Conservation (phyloP, 2,113 vertebrate species). For the Podocnemis expansa region DNA sequence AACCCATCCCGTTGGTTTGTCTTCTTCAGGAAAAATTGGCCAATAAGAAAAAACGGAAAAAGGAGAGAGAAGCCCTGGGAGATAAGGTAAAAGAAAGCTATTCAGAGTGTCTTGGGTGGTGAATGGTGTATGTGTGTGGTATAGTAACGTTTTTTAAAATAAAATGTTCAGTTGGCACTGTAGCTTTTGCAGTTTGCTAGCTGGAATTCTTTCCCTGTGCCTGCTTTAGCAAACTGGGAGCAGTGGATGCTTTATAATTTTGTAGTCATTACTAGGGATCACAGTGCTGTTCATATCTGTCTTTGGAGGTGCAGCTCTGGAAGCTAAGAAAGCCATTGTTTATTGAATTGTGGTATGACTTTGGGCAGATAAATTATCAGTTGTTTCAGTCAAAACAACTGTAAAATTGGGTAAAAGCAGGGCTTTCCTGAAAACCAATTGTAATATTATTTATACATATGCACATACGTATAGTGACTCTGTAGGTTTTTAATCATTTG, state of each 20-base stretch:
- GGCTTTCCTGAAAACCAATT: background rate
- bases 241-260: background rate
- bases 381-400: background rate
- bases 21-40: slow-evolving; percentile 86
- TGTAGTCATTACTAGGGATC: background rate
- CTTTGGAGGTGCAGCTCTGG: fast-evolving
- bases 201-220: fast-evolving
- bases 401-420: background rate
- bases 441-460: background rate
- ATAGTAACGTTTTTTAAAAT: background rate
- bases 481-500: fast-evolving
- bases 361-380: background rate
- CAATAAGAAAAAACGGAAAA: slow-evolving; percentile 89
- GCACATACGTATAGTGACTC: background rate
- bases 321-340: no score
- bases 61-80: slow-evolving; percentile 91
- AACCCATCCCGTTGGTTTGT: background rate
- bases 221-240: fast-evolving
- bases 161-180: background rate
- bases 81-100: slow-evolving; percentile 84
- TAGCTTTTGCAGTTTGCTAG: fast-evolving
- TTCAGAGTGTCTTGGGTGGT: no score
- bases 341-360: background rate
- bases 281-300: background rate
- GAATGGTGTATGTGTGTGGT: background rate